phyloP scores from a whole-genome alignment of 2,113 vertebrate species.

The Ranitomeya variabilis region DNA sequence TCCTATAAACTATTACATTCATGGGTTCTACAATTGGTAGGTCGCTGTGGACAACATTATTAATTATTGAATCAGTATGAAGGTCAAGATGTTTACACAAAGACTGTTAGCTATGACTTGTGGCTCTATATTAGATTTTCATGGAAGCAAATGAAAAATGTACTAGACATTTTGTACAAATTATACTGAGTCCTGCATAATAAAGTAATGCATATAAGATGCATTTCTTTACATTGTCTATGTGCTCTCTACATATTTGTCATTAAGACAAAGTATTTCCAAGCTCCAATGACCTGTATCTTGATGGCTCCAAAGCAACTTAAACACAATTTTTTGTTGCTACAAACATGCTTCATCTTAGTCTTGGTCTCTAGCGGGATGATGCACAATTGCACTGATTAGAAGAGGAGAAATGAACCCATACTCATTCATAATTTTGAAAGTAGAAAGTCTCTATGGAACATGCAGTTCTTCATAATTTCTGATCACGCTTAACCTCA shows the following conservation, averaged over 20 bases:
- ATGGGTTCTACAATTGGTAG: background rate
- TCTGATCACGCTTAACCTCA: constrained; percentile 71
- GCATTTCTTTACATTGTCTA: background rate
- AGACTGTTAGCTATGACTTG: background rate
- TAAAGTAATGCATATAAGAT: constrained; percentile 3
- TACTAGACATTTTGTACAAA: background rate
- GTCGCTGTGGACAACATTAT: background rate
- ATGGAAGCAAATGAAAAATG: constrained; percentile 2
- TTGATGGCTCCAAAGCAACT: background rate
- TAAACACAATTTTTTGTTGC: background rate
- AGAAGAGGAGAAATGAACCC: constrained; percentile 59
- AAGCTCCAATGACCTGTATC: background rate
- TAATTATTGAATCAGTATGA: background rate
- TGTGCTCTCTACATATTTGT: constrained; percentile 4
- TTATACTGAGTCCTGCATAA: background rate
- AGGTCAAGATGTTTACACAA: background rate
- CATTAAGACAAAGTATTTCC: constrained; percentile 1
- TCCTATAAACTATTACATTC: background rate
- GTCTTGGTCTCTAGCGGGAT: constrained; percentile 20
- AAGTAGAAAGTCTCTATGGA: constrained; percentile 60
- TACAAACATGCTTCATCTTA: constrained; percentile 39
- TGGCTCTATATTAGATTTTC: background rate
- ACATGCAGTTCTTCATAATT: constrained; percentile 65
- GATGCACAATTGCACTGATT: constrained; percentile 52
- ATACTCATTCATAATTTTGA: constrained; percentile 58